A percentile compares a stretch with the other conserved stretches of the same genome.
Conservation (phyloP, 2,797 vertebrate genomes). For the Muscicapa comitata region DNA sequence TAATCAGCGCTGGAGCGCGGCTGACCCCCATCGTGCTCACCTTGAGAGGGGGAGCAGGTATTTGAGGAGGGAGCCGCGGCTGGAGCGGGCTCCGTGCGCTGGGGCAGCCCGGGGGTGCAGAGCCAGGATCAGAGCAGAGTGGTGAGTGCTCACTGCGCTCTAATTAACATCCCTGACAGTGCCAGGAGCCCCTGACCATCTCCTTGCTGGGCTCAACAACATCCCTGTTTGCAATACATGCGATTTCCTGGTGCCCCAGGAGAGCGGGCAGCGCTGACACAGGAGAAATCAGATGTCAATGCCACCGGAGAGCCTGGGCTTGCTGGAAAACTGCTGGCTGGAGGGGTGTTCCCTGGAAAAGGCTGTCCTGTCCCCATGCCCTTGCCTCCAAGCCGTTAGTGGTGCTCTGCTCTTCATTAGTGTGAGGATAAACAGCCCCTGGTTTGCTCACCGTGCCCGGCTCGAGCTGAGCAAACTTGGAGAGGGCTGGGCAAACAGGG, state of each 20-base stretch:
- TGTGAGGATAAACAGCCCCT: constrained; percentile 55
- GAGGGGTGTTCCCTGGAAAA: background rate
- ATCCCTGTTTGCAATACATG: background rate
- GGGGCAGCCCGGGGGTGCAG: background rate
- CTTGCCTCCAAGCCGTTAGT: background rate
- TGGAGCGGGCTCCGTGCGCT: background rate
- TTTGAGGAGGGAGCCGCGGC: background rate
- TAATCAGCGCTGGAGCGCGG: constrained; percentile 65
- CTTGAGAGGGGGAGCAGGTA: constrained; percentile 43
- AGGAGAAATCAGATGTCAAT: too few species aligned
- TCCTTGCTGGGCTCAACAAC: background rate
- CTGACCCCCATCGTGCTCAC: constrained; percentile 58
- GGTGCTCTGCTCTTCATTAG: constrained; percentile 63
- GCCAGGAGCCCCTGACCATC: background rate
- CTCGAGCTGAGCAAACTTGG: constrained; percentile 63
- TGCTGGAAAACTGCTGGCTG: background rate
- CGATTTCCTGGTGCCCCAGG: rapidly evolving
- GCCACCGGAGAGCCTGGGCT: background rate
- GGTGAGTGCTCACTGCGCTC: background rate
- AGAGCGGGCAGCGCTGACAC: rapidly evolving
- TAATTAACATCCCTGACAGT: background rate
- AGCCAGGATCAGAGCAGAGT: background rate
- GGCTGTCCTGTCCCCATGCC: background rate
- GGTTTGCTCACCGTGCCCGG: constrained; percentile 57
- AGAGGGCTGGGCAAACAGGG: constrained; percentile 66